These are phyloP conservation scores for Frankliniella fusca DNA, from an alignment of 2,888 invertebrate species.

Conservation along the genomic window DNA sequence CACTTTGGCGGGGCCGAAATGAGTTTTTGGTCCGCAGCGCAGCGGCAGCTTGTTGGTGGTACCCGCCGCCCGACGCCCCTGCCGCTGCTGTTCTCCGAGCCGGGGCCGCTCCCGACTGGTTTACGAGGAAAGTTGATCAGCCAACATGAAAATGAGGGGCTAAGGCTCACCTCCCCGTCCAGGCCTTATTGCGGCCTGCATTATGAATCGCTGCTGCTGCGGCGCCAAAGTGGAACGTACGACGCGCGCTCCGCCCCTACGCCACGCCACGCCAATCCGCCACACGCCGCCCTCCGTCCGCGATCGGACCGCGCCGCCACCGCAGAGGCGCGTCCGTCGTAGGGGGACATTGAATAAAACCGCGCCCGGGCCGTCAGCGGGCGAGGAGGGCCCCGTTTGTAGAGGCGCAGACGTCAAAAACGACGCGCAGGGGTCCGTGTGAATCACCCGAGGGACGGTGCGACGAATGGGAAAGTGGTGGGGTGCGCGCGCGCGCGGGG, in stretches of 20 bases:
- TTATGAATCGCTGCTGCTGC: background rate
- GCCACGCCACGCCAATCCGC: no score
- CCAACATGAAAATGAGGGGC: conserved; percentile 20
- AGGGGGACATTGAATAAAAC: background rate
- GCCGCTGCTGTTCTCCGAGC: background rate
- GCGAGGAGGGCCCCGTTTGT: background rate
- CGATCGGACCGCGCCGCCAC: no score
- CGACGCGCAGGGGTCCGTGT: background rate
- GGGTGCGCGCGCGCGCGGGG: background rate
- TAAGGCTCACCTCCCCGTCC: background rate
- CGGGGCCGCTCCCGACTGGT: background rate
- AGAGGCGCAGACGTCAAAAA: background rate
- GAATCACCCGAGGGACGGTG: background rate
- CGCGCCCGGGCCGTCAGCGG: background rate
- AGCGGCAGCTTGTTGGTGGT: background rate
- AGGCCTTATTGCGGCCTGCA: background rate
- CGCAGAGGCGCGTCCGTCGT: background rate
- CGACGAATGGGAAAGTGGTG: no score
- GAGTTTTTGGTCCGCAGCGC: conserved; percentile 11
- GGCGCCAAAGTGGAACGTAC: background rate
- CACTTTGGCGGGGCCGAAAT: background rate
- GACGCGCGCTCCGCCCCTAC: background rate
- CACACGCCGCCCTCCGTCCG: no score
- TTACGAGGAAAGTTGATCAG: conserved; percentile 26
- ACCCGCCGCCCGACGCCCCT: background rate